These are phyloP conservation scores for Excalfactoria chinensis DNA, from an alignment of 2,113 vertebrate species.

Conservation along the genomic window DNA sequence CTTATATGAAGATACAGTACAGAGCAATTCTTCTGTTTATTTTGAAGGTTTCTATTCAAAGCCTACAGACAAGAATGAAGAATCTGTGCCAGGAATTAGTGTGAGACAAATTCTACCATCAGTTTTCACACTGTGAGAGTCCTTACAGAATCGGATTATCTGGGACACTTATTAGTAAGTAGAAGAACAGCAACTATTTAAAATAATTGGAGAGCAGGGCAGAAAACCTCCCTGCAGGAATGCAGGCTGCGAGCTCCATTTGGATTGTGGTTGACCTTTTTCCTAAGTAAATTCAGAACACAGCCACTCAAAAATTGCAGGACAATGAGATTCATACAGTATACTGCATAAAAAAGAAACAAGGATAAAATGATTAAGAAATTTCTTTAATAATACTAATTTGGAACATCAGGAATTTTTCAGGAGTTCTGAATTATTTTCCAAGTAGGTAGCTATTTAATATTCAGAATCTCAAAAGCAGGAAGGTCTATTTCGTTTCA, in stretches of 20 bases:
- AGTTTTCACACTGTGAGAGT: neutral
- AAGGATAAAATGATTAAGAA: neutral
- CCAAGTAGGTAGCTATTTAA: neutral
- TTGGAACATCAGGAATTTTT: neutral
- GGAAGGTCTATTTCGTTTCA: conserved; percentile 19
- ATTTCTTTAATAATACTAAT: neutral
- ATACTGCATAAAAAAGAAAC: neutral
- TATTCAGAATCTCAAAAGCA: neutral
- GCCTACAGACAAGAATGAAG: neutral
- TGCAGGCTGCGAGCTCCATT: neutral
- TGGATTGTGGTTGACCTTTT: neutral
- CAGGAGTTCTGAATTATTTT: neutral
- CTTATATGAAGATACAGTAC: neutral
- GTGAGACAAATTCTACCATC: neutral
- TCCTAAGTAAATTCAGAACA: neutral
- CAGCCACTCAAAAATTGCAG: neutral
- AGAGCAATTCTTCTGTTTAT: neutral
- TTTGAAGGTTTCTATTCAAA: neutral
- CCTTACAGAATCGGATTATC: neutral
- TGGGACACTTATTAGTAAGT: neutral
- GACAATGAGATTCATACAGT: neutral
- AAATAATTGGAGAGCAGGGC: neutral
- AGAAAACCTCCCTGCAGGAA: neutral
- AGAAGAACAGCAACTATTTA: neutral
- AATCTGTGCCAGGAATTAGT: neutral